Conservation (phyloP, 2,113 vertebrate species). For the Indri indri region DNA sequence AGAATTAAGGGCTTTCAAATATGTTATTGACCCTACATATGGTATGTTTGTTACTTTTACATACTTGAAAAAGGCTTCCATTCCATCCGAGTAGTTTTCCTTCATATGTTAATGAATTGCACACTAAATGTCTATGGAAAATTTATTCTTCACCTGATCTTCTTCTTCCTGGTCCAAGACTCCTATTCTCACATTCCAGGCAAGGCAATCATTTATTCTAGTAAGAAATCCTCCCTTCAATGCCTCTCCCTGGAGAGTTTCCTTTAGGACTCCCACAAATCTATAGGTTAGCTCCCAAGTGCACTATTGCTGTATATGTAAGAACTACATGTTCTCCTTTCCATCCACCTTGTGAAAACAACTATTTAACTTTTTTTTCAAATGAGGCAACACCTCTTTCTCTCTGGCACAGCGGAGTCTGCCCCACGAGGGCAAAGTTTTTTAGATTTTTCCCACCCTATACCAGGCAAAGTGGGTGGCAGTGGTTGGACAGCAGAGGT, state of each 20-base stretch:
- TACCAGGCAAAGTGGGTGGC: not conserved
- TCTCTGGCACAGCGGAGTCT: not conserved
- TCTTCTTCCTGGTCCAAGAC: not conserved
- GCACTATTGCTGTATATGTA: not conserved
- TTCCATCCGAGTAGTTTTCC: not conserved
- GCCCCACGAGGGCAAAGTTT: not conserved
- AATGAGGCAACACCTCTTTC: not conserved
- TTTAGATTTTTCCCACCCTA: not conserved
- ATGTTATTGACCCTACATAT: not conserved
- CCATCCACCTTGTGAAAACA: not conserved
- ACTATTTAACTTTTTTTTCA: not conserved
- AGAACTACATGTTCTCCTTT: not conserved
- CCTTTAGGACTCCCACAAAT: not conserved
- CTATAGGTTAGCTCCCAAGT: not conserved
- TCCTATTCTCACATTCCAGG: not conserved
- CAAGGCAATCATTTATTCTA: not conserved
- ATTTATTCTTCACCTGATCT: not conserved
- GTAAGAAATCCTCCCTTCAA: not conserved
- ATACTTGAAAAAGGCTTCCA: not conserved
- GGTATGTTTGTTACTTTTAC: not conserved
- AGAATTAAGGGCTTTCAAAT: not conserved
- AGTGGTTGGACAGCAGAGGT: not conserved
- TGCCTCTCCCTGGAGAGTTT: not conserved
- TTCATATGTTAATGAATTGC: not conserved
- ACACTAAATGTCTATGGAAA: not conserved